Base-by-base conservation (phyloP, 2,888 invertebrate genomes). In the Drosophila melanosoma region DNA sequence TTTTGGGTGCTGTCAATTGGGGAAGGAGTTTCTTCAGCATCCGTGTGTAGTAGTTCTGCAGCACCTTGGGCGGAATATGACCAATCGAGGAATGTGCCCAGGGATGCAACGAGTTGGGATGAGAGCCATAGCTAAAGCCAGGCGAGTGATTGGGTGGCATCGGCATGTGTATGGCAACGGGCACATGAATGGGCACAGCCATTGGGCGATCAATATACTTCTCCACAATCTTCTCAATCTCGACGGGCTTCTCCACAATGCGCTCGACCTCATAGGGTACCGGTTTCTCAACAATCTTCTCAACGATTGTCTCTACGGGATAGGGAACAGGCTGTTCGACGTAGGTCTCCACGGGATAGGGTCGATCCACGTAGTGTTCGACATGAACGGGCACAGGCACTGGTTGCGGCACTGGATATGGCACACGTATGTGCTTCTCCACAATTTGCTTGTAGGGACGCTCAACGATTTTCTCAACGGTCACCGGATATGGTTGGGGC, bases 161-260 rank as follows among this genome's bases (percentile, higher is more conserved):
- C 0, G 94, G 94, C 17, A 95, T 93, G 51, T 95, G 94, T 72
- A 95, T 94, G 0, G 95, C 95, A 69, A 95, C 92, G 42, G 93
- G 93, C 17, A 92, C 94, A 93, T 93, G 93, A 7, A 94, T 91
- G 23, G 93, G 93, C 62, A 92, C 79, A 3, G 91, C 84, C 64
- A 94, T 94, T 0, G 93, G 93, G 0, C 92, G 91, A 79, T 93
- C 92, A 0, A 93, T 86, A 45, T 90, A 84, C 66, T 91, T 92
- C 33, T 92, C 92, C 0, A 93, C 91, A 23, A 91, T 83, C 67
- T 91, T 91, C 68, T 92, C 91, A 0, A 91, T 82, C 0, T 94
- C 94, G 0, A 95, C 94, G 1, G 94, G 94, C 78, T 95, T 95
- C 81, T 96, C 95, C 0, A 96, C 94, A 38, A 95, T 93, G 63